phyloP scores from a whole-genome alignment of 2,113 vertebrate genomes.

The Spea bombifrons region DNA sequence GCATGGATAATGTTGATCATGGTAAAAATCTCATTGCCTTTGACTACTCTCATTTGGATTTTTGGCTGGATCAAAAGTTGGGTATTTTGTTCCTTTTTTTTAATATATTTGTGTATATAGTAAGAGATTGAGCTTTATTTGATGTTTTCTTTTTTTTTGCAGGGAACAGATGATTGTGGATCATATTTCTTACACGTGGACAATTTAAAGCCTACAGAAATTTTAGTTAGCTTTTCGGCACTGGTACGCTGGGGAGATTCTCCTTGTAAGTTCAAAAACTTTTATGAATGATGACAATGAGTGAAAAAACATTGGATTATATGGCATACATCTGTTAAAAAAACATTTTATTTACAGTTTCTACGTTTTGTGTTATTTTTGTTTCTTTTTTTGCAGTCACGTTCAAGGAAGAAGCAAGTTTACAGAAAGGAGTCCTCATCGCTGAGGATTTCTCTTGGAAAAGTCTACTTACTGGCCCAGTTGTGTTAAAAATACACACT shows the following conservation, averaged over 20 bases:
- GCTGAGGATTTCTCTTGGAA: conserved; percentile 75
- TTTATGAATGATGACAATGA: neutral
- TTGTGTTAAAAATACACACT: conserved; percentile 74
- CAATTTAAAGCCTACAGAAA: conserved; percentile 73
- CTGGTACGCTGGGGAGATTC: conserved; percentile 72
- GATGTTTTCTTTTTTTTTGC: conserved; percentile 43
- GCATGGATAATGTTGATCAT: conserved; percentile 4
- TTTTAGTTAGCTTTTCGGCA: conserved; percentile 84
- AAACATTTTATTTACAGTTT: neutral
- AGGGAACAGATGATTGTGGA: conserved; percentile 69
- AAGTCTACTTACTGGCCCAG: conserved; percentile 60
- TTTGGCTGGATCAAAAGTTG: too few species aligned
- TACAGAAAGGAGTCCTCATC: conserved; percentile 64
- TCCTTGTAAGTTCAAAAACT: conserved; percentile 62
- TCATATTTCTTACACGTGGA: conserved; percentile 82
- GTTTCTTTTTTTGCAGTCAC: conserved; percentile 49
- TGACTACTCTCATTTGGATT: too few species aligned
- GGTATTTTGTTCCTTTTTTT: too few species aligned
- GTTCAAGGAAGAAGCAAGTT: conserved; percentile 50
- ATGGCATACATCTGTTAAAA: too few species aligned
- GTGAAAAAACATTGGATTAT: neutral
- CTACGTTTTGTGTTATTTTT: neutral
- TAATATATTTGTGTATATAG: too few species aligned
- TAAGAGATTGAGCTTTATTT: too few species aligned
- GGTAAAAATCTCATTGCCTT: too few species aligned